Evolutionary conservation across 2,113 vertebrate species (phyloP).

Genomic region (Tretioscincus oriximinensis): DNA sequence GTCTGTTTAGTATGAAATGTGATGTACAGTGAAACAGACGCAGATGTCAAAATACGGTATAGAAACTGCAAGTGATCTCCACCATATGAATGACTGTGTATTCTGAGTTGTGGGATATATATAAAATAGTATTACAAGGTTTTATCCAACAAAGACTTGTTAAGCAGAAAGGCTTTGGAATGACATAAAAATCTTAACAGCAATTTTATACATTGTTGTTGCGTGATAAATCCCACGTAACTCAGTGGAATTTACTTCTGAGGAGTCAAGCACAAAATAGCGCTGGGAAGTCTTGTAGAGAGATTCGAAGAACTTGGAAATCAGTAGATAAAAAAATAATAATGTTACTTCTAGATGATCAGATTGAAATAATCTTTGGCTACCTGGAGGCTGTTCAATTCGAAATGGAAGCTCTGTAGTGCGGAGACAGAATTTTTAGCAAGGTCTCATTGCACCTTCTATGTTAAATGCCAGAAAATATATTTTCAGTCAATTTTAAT

Average conservation of each 20-base stretch:
- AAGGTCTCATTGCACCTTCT: too few relatives aligned
- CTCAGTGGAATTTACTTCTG: too few relatives aligned
- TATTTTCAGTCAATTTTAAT: too few relatives aligned
- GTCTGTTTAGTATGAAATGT: not conserved
- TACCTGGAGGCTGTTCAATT: too few relatives aligned
- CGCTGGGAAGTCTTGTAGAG: not conserved
- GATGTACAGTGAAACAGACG: not conserved
- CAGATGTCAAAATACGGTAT: not conserved
- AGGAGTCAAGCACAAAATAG: not conserved
- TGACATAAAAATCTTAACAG: not conserved
- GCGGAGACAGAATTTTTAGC: too few relatives aligned
- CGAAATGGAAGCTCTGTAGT: too few relatives aligned
- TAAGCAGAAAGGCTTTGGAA: not conserved
- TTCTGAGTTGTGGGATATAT: not conserved
- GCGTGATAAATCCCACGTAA: too few relatives aligned
- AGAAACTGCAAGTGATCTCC: not conserved
- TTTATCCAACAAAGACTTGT: not conserved
- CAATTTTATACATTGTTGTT: not conserved
- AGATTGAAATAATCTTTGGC: too few relatives aligned
- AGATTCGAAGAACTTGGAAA: not conserved
- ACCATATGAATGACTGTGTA: not conserved
- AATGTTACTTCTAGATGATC: not conserved
- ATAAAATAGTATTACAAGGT: not conserved
- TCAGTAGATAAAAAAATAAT: not conserved
- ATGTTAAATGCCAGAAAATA: too few relatives aligned